Percentiles rank a stretch among this genome's conserved stretches.
Conservation (phyloP, 2,888 invertebrate species). For the Cerastis leucographa region DNA sequence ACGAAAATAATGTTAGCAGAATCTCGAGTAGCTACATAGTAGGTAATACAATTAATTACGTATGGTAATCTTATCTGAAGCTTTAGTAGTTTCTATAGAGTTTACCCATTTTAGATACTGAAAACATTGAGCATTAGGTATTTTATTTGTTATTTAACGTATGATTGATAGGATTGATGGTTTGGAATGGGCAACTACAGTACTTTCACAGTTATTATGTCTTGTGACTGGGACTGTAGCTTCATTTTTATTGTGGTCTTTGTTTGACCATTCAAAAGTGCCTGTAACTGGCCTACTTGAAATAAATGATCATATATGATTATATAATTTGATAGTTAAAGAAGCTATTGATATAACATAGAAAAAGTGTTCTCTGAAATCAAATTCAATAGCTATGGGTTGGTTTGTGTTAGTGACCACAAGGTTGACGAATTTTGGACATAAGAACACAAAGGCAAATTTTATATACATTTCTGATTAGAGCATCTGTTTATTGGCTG, state of each 20-base stretch:
- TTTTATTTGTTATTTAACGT: background rate
- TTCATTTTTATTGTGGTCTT: no score
- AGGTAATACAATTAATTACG: constrained; percentile 23
- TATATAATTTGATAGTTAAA: no score
- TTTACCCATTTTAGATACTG: background rate
- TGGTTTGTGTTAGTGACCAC: background rate
- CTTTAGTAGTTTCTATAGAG: background rate
- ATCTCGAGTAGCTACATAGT: background rate
- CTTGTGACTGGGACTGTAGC: no score
- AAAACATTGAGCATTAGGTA: background rate
- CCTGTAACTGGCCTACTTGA: no score
- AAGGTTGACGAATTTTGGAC: background rate
- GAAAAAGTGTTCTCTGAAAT: background rate
- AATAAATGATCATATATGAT: no score
- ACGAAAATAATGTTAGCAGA: background rate
- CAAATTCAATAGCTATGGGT: background rate
- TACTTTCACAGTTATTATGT: no score
- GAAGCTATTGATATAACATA: background rate
- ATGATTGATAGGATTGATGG: background rate
- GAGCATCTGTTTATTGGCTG: constrained; percentile 19
- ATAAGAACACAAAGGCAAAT: background rate
- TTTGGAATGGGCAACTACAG: no score
- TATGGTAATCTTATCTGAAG: constrained; percentile 8
- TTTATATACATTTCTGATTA: constrained; percentile 4
- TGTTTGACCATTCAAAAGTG: no score